These are phyloP conservation scores for Ifrita kowaldi DNA, from an alignment of 2,113 vertebrate species.

Conservation along the genomic window DNA sequence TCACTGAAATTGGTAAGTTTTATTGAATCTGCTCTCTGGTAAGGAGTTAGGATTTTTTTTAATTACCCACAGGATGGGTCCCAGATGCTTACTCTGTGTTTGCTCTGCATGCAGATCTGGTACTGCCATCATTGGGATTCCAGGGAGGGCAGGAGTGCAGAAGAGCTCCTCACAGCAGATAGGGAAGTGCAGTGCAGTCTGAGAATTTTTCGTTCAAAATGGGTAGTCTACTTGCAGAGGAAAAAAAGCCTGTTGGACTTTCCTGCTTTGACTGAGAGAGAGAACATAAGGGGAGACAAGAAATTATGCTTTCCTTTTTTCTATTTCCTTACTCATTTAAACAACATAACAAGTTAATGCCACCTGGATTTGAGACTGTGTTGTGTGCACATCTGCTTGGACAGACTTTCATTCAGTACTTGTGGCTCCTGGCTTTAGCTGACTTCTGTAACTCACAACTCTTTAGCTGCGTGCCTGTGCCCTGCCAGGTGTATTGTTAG, in stretches of 20 bases:
- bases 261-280: neutral
- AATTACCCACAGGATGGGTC: neutral
- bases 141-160: neutral
- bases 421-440: neutral
- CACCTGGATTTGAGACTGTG: neutral
- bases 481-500: accelerated
- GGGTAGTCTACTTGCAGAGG: neutral
- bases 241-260: neutral
- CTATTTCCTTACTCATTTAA: neutral
- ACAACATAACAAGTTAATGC: neutral
- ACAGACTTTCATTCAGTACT: neutral
- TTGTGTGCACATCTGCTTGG: neutral
- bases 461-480: neutral
- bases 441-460: accelerated
- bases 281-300: neutral
- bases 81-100: neutral
- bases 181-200: neutral
- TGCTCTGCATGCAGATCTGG: neutral
- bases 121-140: neutral
- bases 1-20: neutral
- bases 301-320: neutral
- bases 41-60: neutral
- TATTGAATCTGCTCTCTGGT: neutral
- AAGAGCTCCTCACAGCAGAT: neutral
- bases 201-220: neutral